Percentiles rank a stretch among this genome's conserved stretches.
These are phyloP conservation scores for Petrolisthes manimaculis DNA, from an alignment of 2,888 invertebrate species.

Conservation along the genomic window DNA sequence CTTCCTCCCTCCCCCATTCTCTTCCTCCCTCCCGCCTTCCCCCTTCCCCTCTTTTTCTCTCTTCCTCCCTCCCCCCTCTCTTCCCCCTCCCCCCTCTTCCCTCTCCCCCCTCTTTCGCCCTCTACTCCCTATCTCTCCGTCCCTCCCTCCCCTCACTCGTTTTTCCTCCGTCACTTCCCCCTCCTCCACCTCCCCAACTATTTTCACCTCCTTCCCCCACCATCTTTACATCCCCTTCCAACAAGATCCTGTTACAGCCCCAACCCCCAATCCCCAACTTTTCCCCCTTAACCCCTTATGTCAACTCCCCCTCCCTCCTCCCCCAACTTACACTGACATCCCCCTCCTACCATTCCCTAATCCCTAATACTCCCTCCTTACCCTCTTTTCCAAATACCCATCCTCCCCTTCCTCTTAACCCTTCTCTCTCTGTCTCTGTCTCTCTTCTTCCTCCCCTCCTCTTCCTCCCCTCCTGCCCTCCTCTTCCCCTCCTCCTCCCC, in stretches of 20 bases:
- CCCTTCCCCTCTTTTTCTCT: constrained; percentile 8
- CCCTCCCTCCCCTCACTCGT: background rate
- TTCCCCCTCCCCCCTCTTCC: background rate
- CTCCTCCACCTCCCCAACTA: no score
- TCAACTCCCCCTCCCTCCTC: background rate
- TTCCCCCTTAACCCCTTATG: no score
- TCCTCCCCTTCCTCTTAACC: background rate
- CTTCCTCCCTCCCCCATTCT: constrained; percentile 11
- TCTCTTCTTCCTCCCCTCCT: background rate
- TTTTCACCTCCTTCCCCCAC: no score
- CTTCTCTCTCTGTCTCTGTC: background rate
- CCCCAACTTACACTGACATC: background rate
- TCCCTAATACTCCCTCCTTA: no score
- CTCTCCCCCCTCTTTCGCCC: background rate
- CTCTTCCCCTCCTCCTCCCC: background rate
- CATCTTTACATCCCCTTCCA: no score
- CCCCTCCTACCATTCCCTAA: background rate
- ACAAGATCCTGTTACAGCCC: no score
- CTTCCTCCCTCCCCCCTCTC: background rate
- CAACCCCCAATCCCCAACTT: no score
- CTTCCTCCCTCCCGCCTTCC: constrained; percentile 17
- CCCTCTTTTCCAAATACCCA: background rate
- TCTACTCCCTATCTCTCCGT: background rate
- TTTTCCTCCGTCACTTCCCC: background rate
- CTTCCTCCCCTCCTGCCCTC: background rate